Percentiles rank a stretch among this genome's conserved stretches.
Conservation (phyloP, 2,797 vertebrate genomes). For the Anas bahamensis region DNA sequence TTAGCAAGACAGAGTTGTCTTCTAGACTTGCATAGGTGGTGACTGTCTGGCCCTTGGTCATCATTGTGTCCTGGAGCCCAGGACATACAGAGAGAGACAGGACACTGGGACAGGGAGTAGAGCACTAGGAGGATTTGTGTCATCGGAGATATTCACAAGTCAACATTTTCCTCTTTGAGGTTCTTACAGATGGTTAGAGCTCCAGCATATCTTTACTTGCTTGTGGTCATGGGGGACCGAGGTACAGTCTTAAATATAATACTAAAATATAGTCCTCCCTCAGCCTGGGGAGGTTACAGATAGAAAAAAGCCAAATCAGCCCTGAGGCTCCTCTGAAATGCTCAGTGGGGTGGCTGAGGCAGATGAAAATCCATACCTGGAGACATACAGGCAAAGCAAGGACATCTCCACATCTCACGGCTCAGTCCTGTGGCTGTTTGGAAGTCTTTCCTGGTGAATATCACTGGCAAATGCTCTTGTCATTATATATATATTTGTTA, state of each 20-base stretch:
- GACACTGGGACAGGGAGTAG: background rate
- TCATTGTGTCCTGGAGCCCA: background rate
- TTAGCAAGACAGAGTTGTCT: background rate
- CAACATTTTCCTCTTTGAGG: background rate
- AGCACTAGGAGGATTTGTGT: background rate
- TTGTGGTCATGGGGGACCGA: background rate
- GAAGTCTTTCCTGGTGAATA: background rate
- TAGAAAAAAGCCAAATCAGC: background rate
- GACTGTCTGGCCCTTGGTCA: background rate
- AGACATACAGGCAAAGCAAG: background rate
- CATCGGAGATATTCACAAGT: background rate
- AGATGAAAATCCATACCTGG: background rate
- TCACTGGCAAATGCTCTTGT: background rate
- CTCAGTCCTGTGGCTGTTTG: accelerated
- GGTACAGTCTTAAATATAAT: background rate
- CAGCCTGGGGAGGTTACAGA: background rate
- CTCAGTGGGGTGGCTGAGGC: background rate
- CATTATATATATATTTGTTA: conserved; percentile 12
- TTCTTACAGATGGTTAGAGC: background rate
- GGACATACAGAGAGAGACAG: background rate
- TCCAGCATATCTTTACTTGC: background rate
- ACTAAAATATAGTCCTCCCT: background rate
- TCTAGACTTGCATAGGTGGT: background rate
- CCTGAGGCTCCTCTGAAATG: background rate
- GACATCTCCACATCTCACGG: background rate